Evolutionary conservation across 2,888 invertebrate species (phyloP).

Genomic region (Tribolium freemani): DNA sequence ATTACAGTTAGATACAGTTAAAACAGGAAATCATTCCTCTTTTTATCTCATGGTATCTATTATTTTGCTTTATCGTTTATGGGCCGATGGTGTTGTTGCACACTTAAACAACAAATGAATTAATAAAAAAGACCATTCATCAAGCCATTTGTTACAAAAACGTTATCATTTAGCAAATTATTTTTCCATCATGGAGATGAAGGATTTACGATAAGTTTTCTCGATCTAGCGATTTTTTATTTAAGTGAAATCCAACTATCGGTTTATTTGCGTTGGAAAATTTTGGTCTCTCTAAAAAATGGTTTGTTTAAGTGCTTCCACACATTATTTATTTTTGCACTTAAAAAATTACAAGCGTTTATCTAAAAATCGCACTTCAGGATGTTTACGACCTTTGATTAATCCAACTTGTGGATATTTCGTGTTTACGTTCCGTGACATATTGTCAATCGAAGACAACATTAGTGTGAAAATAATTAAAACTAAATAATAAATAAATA

Average conservation of each 20-base stretch:
- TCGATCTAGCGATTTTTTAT: too few relatives aligned
- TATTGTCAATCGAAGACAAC: neutral
- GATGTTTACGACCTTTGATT: neutral
- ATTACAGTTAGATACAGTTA: slow-evolving; percentile 18
- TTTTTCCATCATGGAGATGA: too few relatives aligned
- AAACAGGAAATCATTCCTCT: slow-evolving; percentile 10
- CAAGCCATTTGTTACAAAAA: too few relatives aligned
- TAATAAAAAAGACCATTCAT: too few relatives aligned
- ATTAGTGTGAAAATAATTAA: neutral
- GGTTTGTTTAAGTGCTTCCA: neutral
- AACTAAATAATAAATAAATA: slow-evolving; percentile 2
- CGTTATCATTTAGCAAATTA: too few relatives aligned
- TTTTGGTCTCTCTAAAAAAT: too few relatives aligned
- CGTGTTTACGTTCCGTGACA: slow-evolving; percentile 1
- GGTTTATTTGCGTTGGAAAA: too few relatives aligned
- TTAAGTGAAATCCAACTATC: too few relatives aligned
- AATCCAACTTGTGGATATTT: neutral
- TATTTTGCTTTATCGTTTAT: neutral
- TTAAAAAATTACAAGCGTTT: neutral
- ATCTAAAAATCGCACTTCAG: neutral
- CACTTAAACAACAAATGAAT: too few relatives aligned
- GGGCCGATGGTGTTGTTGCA: neutral
- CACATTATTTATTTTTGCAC: neutral
- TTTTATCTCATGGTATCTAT: slow-evolving; percentile 1
- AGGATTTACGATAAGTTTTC: too few relatives aligned